These are phyloP conservation scores for Baryphthengus martii DNA, from an alignment of 2,113 vertebrate species.

Conservation along the genomic window DNA sequence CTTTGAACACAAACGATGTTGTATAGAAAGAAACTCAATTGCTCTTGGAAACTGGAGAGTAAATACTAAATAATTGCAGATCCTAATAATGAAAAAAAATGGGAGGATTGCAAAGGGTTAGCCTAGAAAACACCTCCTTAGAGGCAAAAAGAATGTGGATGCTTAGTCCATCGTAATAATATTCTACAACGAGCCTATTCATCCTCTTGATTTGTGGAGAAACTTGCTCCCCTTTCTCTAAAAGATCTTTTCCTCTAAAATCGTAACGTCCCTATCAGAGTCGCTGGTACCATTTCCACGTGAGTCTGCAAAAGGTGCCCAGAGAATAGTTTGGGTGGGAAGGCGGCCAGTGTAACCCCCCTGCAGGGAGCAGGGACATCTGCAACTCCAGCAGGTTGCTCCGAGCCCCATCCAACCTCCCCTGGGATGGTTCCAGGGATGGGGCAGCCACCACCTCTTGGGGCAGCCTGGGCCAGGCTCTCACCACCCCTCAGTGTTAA, in stretches of 20 bases:
- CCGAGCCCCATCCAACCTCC: background rate
- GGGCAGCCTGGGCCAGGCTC: background rate
- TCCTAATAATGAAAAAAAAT: background rate
- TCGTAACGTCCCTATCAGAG: rapidly evolving
- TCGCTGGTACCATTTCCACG: background rate
- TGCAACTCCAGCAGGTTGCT: background rate
- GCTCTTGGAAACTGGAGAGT: background rate
- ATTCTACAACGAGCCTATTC: background rate
- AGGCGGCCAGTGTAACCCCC: background rate
- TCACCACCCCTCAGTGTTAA: background rate
- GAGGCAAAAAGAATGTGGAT: background rate
- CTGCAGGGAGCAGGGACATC: too few relatives aligned
- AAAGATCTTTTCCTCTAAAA: background rate
- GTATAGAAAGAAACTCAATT: background rate
- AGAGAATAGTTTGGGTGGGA: background rate
- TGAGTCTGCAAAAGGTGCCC: background rate
- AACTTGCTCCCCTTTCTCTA: background rate
- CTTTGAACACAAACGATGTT: background rate
- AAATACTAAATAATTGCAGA: background rate
- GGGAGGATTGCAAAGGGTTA: background rate
- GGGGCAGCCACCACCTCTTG: background rate
- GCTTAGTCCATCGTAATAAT: background rate
- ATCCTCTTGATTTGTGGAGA: too few relatives aligned
- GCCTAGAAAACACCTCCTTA: background rate
- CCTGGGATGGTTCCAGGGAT: background rate